Percentiles rank a stretch among this genome's conserved stretches.
These are phyloP conservation scores for Sebastes kiyomatsui DNA, from an alignment of 2,797 vertebrate species.

Conservation along the genomic window DNA sequence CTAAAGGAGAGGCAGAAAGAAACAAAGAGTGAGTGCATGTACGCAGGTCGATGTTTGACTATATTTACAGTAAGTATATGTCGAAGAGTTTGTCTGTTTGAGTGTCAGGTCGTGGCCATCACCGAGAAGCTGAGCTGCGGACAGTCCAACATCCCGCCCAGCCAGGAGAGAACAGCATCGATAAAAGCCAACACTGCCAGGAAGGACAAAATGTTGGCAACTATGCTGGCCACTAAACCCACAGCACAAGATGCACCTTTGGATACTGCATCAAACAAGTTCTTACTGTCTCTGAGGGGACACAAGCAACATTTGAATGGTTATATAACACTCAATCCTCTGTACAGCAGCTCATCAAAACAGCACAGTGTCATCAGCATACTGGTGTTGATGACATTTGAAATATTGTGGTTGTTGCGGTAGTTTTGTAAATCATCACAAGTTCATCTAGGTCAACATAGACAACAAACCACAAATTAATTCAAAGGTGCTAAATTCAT, in stretches of 20 bases:
- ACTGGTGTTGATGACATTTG: not conserved
- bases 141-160: constrained; percentile 87
- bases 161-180: constrained; percentile 86
- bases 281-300: constrained; percentile 79
- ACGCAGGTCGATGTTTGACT: not conserved
- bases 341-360: not conserved
- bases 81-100: not conserved
- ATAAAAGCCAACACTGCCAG: constrained; percentile 85
- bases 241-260: constrained; percentile 85
- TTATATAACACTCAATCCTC: not conserved
- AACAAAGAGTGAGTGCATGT: not conserved
- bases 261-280: constrained; percentile 87
- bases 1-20: constrained; percentile 63
- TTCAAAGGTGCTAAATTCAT: not conserved
- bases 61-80: not conserved
- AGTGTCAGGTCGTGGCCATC: constrained; percentile 3
- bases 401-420: not conserved
- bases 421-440: not conserved
- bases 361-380: not conserved
- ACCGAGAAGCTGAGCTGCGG: constrained; percentile 90
- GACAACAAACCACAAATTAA: not conserved
- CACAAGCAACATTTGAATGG: not conserved
- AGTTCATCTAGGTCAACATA: not conserved
- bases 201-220: constrained; percentile 86
- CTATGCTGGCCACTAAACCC: constrained; percentile 81